phyloP scores from a whole-genome alignment of 2,797 vertebrate species.

The Lepilemur septentrionalis region DNA sequence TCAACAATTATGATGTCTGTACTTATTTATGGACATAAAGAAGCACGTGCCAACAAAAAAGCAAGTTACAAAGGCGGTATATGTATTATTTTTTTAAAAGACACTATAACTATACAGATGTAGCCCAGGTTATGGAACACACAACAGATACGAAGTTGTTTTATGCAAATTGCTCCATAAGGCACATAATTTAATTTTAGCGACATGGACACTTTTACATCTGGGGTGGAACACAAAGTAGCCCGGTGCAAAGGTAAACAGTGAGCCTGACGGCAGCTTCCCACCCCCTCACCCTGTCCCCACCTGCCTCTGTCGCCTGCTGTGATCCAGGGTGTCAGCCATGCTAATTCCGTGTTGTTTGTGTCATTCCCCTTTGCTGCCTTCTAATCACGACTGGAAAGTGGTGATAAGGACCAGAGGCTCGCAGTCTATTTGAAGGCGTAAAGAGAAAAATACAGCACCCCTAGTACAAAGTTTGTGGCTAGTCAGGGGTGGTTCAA shows the following conservation, averaged over 20 bases:
- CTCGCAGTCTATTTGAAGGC: not conserved
- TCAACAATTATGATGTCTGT: not conserved
- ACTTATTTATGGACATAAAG: not conserved
- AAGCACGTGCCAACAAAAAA: not conserved
- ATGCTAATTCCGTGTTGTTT: rapidly evolving
- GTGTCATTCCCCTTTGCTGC: not conserved
- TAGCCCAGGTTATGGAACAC: not conserved
- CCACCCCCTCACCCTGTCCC: rapidly evolving
- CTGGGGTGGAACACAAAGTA: rapidly evolving
- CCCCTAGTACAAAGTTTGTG: slow-evolving; percentile 49
- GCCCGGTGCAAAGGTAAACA: not conserved
- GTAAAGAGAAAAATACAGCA: slow-evolving; percentile 1
- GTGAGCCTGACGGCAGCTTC: not conserved
- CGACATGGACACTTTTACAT: not conserved
- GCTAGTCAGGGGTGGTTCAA: not conserved
- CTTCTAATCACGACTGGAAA: slow-evolving; percentile 40
- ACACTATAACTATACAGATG: not conserved
- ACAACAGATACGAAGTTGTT: not conserved
- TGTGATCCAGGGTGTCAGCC: not conserved
- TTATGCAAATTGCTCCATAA: not conserved
- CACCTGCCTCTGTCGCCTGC: not conserved
- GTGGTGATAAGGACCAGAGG: slow-evolving; percentile 36
- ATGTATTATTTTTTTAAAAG: not conserved
- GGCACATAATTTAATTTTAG: not conserved
- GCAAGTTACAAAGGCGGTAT: not conserved